Conservation (phyloP, 1,140 invertebrate genomes). For the Oryctes rhinoceros region DNA sequence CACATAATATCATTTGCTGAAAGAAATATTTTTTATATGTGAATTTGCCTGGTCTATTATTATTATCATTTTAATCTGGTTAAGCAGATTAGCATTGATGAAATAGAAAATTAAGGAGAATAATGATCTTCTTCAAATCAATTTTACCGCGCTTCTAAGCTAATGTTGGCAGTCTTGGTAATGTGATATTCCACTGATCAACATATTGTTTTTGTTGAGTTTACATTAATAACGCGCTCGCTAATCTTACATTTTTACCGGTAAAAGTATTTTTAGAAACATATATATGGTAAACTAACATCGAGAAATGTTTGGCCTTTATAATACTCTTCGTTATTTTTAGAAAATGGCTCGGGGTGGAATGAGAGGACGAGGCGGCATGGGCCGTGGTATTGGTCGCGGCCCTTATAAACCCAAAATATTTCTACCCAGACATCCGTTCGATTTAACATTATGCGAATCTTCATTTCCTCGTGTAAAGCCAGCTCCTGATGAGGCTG, state of each 20-base stretch:
- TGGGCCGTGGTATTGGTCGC: conserved; percentile 74
- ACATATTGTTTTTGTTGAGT: background rate
- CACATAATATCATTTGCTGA: too few relatives aligned
- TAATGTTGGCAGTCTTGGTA: too few relatives aligned
- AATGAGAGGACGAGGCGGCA: conserved; percentile 70
- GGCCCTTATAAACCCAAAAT: conserved; percentile 72
- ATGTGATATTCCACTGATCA: background rate
- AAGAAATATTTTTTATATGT: too few relatives aligned
- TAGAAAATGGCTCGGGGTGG: conserved; percentile 65
- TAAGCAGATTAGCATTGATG: too few relatives aligned
- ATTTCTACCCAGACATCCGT: conserved; percentile 86
- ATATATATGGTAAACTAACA: background rate
- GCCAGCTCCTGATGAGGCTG: conserved; percentile 80
- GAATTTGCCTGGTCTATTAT: too few relatives aligned
- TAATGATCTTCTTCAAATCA: too few relatives aligned
- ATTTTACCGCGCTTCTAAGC: too few relatives aligned
- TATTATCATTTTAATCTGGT: too few relatives aligned
- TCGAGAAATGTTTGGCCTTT: background rate
- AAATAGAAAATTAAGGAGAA: too few relatives aligned
- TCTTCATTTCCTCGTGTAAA: conserved; percentile 88
- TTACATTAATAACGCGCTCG: background rate
- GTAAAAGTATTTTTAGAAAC: background rate
- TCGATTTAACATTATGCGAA: conserved; percentile 90
- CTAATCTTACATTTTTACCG: background rate
- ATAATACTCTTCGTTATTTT: background rate